Evolutionary conservation across 1,140 invertebrate genomes (phyloP).

Genomic region (Cherax quadricarinatus): DNA sequence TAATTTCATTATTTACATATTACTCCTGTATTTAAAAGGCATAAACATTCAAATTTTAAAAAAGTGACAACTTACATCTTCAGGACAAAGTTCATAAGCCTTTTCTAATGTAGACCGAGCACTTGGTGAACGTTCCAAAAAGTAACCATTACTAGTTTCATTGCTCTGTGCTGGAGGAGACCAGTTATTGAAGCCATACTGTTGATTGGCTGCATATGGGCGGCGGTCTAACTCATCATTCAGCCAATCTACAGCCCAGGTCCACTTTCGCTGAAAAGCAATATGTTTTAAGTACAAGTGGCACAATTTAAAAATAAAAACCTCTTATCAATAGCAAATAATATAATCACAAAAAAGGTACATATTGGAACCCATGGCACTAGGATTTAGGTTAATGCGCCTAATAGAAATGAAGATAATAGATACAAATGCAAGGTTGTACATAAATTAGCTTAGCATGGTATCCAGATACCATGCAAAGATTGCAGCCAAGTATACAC

Average conservation of each 20-base stretch:
- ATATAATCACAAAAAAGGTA: no score
- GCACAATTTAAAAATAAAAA: conserved; percentile 81
- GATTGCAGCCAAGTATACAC: no score
- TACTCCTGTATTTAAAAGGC: no score
- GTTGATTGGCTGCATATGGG: conserved; percentile 74
- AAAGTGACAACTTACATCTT: conserved; percentile 80
- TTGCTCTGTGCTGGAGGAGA: conserved; percentile 95
- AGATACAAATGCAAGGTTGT: no score
- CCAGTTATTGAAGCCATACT: conserved; percentile 93
- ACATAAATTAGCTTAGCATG: no score
- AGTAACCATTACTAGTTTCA: conserved; percentile 96
- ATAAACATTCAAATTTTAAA: no score
- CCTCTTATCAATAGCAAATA: no score
- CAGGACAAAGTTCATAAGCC: conserved; percentile 88
- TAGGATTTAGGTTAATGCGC: no score
- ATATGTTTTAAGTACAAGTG: conserved; percentile 78
- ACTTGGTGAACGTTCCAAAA: conserved; percentile 94
- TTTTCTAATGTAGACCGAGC: conserved; percentile 92
- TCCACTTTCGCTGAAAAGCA: conserved; percentile 91
- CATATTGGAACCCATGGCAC: no score
- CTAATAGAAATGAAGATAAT: no score
- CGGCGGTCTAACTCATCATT: conserved; percentile 92
- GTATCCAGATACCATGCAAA: no score
- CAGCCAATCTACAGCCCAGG: conserved; percentile 92
- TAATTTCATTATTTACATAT: no score